phyloP scores from a whole-genome alignment of 2,113 vertebrate genomes.

The Castor canadensis region DNA sequence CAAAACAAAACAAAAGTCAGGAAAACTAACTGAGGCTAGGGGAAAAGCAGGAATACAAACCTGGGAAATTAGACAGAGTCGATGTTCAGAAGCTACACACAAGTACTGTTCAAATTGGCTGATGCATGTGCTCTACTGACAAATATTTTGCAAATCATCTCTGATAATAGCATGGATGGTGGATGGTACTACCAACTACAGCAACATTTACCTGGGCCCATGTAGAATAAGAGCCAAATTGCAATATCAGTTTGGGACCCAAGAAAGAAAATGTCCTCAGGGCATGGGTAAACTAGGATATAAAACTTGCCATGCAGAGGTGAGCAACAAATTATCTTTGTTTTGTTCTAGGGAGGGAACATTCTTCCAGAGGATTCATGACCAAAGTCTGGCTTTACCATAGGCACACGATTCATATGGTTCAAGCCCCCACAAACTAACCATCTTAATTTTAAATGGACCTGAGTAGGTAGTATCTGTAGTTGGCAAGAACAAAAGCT shows the following conservation, averaged over 20 bases:
- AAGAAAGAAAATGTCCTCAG: not conserved
- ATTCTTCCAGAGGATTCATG: not conserved
- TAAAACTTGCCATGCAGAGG: not conserved
- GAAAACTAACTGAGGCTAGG: not conserved
- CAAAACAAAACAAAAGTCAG: not conserved
- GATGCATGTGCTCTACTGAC: not conserved
- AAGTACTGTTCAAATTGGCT: not conserved
- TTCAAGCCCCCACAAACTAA: not conserved
- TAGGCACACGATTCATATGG: not conserved
- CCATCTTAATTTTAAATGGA: not conserved
- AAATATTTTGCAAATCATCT: constrained; percentile 16
- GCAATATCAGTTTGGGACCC: not conserved
- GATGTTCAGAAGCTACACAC: not conserved
- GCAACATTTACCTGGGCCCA: not conserved
- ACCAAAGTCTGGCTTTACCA: not conserved
- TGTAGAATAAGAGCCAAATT: not conserved
- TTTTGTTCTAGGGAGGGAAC: not conserved
- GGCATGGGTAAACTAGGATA: not conserved
- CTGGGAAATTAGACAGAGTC: not conserved
- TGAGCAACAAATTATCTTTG: not conserved
- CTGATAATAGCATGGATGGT: not conserved
- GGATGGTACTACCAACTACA: not conserved
- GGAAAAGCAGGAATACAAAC: constrained; percentile 8
- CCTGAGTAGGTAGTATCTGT: not conserved
- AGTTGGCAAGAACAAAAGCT: not conserved